Evolutionary conservation across 1,140 invertebrate genomes (phyloP).

Genomic region (Drosophila oshimai): DNA sequence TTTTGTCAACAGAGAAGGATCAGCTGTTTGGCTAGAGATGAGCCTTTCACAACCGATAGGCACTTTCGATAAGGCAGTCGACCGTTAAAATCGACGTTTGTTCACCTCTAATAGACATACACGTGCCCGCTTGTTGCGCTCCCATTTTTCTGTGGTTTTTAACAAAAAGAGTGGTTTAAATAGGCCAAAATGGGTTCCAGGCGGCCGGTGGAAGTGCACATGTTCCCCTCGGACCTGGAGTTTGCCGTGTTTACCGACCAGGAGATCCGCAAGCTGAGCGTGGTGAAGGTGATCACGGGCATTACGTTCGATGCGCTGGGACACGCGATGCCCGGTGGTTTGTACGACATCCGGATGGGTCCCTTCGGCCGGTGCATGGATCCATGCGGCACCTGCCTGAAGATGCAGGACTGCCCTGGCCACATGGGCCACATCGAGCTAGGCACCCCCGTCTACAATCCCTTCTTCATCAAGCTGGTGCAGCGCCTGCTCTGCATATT

Average conservation of each 20-base stretch:
- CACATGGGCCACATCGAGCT: slow-evolving; percentile 98
- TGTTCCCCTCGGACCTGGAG: slow-evolving; percentile 82
- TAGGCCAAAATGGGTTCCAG: slow-evolving; percentile 51
- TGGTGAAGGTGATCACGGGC: slow-evolving; percentile 92
- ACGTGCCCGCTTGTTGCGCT: slow-evolving; percentile 25
- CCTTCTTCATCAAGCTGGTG: slow-evolving; percentile 92
- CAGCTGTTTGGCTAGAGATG: slow-evolving; percentile 33
- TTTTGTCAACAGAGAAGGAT: slow-evolving; percentile 7
- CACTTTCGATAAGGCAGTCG: not conserved
- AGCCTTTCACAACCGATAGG: not conserved
- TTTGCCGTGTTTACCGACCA: slow-evolving; percentile 90
- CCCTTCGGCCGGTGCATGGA: slow-evolving; percentile 86
- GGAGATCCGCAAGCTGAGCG: slow-evolving; percentile 94
- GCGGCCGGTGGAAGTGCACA: slow-evolving; percentile 48
- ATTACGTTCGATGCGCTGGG: slow-evolving; percentile 93
- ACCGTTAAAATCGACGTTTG: not conserved
- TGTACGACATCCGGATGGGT: slow-evolving; percentile 93
- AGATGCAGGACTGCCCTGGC: slow-evolving; percentile 90
- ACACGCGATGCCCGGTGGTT: slow-evolving; percentile 91
- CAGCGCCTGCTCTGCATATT: slow-evolving; percentile 87
- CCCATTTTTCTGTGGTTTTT: slow-evolving; percentile 2
- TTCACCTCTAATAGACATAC: slow-evolving; percentile 14
- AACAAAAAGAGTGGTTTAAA: not conserved
- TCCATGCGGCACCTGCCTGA: slow-evolving; percentile 92
- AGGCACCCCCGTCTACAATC: slow-evolving; percentile 96